Base-by-base conservation (phyloP, 1,140 invertebrate genomes). In the Camponotus vicinus region DNA sequence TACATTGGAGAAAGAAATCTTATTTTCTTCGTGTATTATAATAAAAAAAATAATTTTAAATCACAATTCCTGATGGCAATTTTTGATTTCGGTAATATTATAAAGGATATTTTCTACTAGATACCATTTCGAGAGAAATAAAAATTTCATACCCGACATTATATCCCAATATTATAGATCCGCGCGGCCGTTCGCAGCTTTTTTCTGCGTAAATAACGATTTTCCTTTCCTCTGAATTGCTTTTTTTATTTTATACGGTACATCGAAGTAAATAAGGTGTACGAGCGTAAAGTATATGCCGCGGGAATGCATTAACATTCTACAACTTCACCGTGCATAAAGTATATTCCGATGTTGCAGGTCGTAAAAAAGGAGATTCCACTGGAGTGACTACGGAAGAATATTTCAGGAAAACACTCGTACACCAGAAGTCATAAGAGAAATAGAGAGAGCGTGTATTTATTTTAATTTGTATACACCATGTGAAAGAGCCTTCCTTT, bases 281-380 rank as follows among this genome's bases (percentile, higher is more conserved):
- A 73, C 40, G 55, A 83, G 40, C 40, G n/a, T 13, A 8, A 27
- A 27, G 27, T 83, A 61, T 52, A 55, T 82, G 52, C 40, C 27
- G 69, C 69, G 40, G n/a, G 69, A 83, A 83, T 61, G 61, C 79
- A 71, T 82, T 73, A 73, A 61, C 61, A 83, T 83, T 83, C 79
- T 73, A 59, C 67, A 83, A 49, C 27, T 73, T 83, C 32, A 27
- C 27, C 40, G 75, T 83, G 40, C 42, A 88, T 86, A 64, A 59
- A 84, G 37, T 85, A 76, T 91, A 45, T 27, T 37, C 42, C 55
- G n/a, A 73, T 82, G 84, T 94, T 94, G 18, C 92, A 95, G 94
- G 88, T 93, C 63, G 94, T 95, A 66, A 92, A 91, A 61, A 92
- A 93, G 45, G 92, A 95, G 73, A 94, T 95, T 92, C 94, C 94